A percentile compares a stretch with the other conserved stretches of the same genome.
Evolutionary conservation across 64 coral and sea anemone species (phyloP).

Genomic region (Actinia tenebrosa): DNA sequence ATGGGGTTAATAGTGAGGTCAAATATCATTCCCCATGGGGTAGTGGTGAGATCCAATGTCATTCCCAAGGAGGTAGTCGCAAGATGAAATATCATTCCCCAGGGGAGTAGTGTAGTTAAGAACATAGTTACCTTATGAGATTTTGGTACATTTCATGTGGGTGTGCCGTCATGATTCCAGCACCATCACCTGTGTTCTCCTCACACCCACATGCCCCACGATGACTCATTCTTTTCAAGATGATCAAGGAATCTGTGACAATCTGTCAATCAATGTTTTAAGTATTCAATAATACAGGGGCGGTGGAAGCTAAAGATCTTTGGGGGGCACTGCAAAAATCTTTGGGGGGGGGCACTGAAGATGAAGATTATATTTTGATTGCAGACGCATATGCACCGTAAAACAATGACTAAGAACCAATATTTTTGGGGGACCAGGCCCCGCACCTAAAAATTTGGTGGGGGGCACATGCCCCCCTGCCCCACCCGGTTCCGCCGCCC

Average conservation of each 20-base stretch:
- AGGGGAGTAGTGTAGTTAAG: too few species aligned
- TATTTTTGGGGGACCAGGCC: too few species aligned
- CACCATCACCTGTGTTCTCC: slow-evolving; percentile 85
- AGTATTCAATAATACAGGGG: too few species aligned
- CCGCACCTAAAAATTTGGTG: too few species aligned
- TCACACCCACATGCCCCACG: slow-evolving; percentile 89
- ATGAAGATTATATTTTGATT: too few species aligned
- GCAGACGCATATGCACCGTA: too few species aligned
- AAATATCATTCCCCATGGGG: not conserved
- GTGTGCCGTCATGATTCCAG: slow-evolving; percentile 90
- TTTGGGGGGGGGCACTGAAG: too few species aligned
- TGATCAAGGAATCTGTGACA: slow-evolving; percentile 65
- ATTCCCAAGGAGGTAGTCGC: not conserved
- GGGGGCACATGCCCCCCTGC: too few species aligned
- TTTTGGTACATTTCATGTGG: slow-evolving; percentile 84
- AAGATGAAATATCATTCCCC: not conserved
- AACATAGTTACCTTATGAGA: slow-evolving; percentile 41
- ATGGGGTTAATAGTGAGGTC: not conserved
- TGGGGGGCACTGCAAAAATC: too few species aligned
- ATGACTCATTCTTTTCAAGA: slow-evolving; percentile 87
- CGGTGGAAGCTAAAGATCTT: too few species aligned
- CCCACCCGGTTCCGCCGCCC: too few species aligned
- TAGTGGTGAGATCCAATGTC: not conserved
- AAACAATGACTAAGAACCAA: too few species aligned
- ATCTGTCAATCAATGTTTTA: slow-evolving; percentile 14